Evolutionary conservation across 2,113 vertebrate species (phyloP).

Genomic region (Dipodomys merriami): DNA sequence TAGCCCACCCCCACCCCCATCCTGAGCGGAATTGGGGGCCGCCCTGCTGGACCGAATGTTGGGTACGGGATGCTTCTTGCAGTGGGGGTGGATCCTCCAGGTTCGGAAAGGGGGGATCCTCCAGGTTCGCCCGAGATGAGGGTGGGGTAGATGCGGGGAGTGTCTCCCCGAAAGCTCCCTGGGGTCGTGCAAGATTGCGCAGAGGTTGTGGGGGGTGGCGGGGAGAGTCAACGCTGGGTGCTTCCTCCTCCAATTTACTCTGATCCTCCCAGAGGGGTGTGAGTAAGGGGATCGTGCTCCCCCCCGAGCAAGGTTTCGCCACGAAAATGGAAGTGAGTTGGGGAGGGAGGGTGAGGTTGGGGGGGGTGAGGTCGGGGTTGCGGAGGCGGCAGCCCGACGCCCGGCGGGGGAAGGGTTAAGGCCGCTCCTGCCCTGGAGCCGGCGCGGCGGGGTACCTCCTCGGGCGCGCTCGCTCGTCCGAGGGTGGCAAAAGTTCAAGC

Average conservation of each 20-base stretch:
- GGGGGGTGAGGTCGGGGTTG: background rate
- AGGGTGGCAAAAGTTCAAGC: slow-evolving; percentile 91
- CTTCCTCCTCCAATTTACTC: slow-evolving; percentile 1
- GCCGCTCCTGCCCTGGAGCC: slow-evolving; percentile 81
- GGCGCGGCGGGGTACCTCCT: slow-evolving; percentile 86
- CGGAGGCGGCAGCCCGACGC: background rate
- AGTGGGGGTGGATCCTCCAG: background rate
- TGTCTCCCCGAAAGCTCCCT: background rate
- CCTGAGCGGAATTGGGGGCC: background rate
- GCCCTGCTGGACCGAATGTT: background rate
- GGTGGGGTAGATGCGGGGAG: background rate
- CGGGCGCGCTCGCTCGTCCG: slow-evolving; percentile 86
- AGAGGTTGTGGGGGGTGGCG: too few species aligned
- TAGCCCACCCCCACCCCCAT: background rate
- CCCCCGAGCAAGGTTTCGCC: background rate
- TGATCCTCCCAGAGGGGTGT: background rate
- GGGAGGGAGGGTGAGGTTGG: too few species aligned
- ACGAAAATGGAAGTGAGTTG: background rate
- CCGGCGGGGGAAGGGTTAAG: slow-evolving; percentile 84
- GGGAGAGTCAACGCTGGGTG: background rate
- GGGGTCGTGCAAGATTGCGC: background rate
- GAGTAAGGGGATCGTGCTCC: background rate
- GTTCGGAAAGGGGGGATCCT: background rate
- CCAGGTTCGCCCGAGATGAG: background rate
- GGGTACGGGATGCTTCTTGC: background rate